phyloP scores from a whole-genome alignment of 2,113 vertebrate genomes.

The Syngnathus typhle region DNA sequence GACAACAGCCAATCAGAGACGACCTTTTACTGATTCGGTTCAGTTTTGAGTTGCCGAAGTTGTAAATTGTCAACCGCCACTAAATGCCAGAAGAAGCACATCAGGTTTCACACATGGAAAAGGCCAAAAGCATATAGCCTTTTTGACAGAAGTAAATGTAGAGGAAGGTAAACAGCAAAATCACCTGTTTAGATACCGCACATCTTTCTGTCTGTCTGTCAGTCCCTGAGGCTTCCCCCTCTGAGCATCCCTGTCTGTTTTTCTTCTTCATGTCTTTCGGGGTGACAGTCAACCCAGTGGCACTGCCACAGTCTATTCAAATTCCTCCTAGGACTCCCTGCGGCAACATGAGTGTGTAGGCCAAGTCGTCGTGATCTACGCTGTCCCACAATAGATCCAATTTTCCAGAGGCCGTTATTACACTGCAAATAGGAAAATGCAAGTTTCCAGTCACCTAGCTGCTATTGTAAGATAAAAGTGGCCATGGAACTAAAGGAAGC shows the following conservation, averaged over 20 bases:
- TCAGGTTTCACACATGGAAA: neutral
- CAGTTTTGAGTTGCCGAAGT: too few relatives aligned
- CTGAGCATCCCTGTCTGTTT: constrained; percentile 5
- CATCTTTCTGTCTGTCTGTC: constrained; percentile 6
- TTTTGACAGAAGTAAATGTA: constrained; percentile 6
- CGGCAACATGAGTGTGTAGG: constrained; percentile 24
- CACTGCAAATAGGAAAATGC: constrained; percentile 39
- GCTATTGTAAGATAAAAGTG: constrained; percentile 58
- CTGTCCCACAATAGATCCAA: constrained; percentile 46
- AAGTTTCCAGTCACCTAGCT: constrained; percentile 56
- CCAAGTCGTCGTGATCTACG: constrained; percentile 54
- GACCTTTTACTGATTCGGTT: too few relatives aligned
- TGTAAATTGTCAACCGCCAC: too few relatives aligned
- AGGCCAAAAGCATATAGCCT: neutral
- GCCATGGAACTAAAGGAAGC: constrained; percentile 52
- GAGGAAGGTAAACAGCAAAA: constrained; percentile 11
- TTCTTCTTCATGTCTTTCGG: constrained; percentile 24
- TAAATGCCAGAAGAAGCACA: too few relatives aligned
- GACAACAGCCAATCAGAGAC: too few relatives aligned
- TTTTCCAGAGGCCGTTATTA: constrained; percentile 56
- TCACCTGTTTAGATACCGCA: constrained; percentile 6
- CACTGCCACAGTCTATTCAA: constrained; percentile 43
- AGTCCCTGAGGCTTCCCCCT: constrained; percentile 10
- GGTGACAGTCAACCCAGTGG: constrained; percentile 32
- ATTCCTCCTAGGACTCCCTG: constrained; percentile 43